phyloP scores from a whole-genome alignment of 2,113 vertebrate genomes.

The Seriola rivoliana region DNA sequence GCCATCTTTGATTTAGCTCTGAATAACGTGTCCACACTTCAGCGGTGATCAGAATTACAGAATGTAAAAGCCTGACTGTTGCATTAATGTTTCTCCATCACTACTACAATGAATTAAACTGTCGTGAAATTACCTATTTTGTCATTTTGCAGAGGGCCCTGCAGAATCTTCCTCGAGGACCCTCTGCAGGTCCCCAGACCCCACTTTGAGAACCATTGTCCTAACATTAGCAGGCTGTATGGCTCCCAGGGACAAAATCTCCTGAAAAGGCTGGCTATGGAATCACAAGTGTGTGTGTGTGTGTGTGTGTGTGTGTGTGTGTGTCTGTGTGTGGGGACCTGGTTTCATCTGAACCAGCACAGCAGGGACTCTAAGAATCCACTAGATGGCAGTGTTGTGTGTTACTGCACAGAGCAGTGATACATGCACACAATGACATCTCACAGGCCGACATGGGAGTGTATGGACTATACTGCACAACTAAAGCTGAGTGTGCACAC shows the following conservation, averaged over 20 bases:
- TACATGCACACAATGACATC: not conserved
- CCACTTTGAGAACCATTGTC: constrained; percentile 60
- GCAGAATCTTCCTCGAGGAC: constrained; percentile 37
- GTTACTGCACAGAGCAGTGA: constrained; percentile 21
- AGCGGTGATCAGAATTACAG: constrained; percentile 26
- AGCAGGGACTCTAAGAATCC: constrained; percentile 52
- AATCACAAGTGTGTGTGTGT: constrained; percentile 24
- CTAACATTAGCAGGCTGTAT: constrained; percentile 52
- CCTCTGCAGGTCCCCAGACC: constrained; percentile 48
- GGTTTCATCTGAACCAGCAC: not conserved
- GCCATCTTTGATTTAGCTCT: constrained; percentile 7
- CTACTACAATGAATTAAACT: constrained; percentile 44
- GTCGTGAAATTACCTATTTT: constrained; percentile 58
- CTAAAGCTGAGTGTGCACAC: not conserved
- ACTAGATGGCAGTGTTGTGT: constrained; percentile 91
- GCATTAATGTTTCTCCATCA: constrained; percentile 17
- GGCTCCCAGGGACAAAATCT: constrained; percentile 59
- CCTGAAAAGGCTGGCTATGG: constrained; percentile 43
- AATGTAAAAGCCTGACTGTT: constrained; percentile 20
- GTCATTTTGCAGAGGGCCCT: constrained; percentile 33
- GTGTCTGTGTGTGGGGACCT: constrained; percentile 11
- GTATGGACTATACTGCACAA: not conserved
- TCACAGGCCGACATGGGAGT: not conserved
- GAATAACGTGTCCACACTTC: constrained; percentile 28
- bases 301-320: constrained; percentile 35